Evolutionary conservation across 2,113 vertebrate species (phyloP), one percentile per base, ranked within the genome.

Genomic region (Plectropomus leopardus): DNA sequence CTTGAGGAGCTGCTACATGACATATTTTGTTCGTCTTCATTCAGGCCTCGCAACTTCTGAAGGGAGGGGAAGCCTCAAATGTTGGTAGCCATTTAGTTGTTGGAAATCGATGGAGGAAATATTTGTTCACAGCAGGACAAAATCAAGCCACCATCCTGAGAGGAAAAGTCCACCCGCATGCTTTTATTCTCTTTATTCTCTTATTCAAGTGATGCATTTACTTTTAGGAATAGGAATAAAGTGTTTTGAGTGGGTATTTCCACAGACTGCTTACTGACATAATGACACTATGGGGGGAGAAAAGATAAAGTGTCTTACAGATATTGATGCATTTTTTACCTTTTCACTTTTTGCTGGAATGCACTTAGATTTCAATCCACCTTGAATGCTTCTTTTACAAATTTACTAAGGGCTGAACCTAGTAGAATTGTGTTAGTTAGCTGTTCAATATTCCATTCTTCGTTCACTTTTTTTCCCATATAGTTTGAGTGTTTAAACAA

Each of bases 11-110:
- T 40, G 47, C 26, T 55, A 16, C 57, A 53, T 58, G 67, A 40
- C 70, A 63, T n/a, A 14, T 6, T 24, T 32, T 66, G 74, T 84
- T 86, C 65, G 66, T 73, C 36, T 40, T 40, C 8, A 40, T 40
- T 40, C 36, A 40, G 10, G 10, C 36, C 7, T 40, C 7, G 36
- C 36, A 40, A 40, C 7, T 40, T 40, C 36, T 40, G 36, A 40
- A 10, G 36, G 36, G 36, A 40, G 36, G 8, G 8, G 36, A 40
- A 40, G 36, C 11, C 66, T 66, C 28, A 14, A 48, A 58, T 51
- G 58, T 16, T 26, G 34, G 15, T 40, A 40, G 36, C 36, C 36
- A 40, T 40, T 40, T 40, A 40, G 36, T 40, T 40, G 36, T 40
- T 40, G 11, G 36, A 44, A 17, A 53, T 23, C 16, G 36, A 60